Evolutionary conservation across 1,140 invertebrate species (phyloP).

Genomic region (Zaprionus ornatus): DNA sequence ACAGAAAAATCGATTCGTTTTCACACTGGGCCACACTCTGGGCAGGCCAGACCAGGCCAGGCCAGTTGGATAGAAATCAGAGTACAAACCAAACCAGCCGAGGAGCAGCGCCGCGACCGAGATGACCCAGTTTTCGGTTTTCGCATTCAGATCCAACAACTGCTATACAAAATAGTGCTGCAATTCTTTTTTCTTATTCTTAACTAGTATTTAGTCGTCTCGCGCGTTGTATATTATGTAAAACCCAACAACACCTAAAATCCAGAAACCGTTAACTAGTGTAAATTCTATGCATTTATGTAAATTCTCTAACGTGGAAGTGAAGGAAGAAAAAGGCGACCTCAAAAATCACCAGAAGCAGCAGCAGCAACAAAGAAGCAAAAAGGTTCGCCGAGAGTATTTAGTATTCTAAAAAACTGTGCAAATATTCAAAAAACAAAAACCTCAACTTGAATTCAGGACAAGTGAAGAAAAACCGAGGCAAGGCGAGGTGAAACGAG

Average conservation of each 20-base stretch:
- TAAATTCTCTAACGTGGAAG: slow-evolving; percentile 71
- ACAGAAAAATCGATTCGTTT: slow-evolving; percentile 76
- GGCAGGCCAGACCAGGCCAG: slow-evolving; percentile 43
- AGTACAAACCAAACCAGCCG: slow-evolving; percentile 77
- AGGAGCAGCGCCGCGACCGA: slow-evolving; percentile 71
- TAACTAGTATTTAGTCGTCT: slow-evolving; percentile 55
- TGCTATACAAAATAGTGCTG: slow-evolving; percentile 64
- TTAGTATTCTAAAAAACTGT: background rate
- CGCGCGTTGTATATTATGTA: slow-evolving; percentile 71
- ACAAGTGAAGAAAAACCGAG: slow-evolving; percentile 36
- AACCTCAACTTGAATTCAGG: slow-evolving; percentile 20
- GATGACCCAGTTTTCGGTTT: slow-evolving; percentile 84
- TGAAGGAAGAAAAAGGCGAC: slow-evolving; percentile 72
- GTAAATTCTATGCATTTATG: slow-evolving; percentile 81
- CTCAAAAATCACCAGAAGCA: slow-evolving; percentile 63
- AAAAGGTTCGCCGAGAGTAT: slow-evolving; percentile 62
- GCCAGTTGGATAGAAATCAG: slow-evolving; percentile 76
- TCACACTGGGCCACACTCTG: slow-evolving; percentile 73
- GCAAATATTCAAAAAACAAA: slow-evolving; percentile 15
- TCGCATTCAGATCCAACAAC: slow-evolving; percentile 77
- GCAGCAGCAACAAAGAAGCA: slow-evolving; percentile 54
- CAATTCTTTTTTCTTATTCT: slow-evolving; percentile 71
- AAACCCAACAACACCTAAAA: slow-evolving; percentile 27
- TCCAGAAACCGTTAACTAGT: slow-evolving; percentile 56
- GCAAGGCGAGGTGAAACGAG: slow-evolving; percentile 35